Evolutionary conservation across 2,113 vertebrate species (phyloP).

Genomic region (Dermatemys mawii): DNA sequence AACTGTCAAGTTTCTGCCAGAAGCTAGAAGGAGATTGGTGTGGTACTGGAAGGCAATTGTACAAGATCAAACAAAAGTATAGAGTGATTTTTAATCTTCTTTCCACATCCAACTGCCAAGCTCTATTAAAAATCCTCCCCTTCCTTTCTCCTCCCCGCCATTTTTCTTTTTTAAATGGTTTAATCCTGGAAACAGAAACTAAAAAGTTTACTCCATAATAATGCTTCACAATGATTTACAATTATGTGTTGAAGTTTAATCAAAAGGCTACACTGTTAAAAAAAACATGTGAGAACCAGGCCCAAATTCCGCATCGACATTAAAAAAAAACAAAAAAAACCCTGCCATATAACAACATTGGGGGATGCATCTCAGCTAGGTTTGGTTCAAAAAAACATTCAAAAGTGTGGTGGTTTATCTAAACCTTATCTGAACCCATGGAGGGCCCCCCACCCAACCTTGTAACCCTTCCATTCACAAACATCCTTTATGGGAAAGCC

Average conservation of each 20-base stretch:
- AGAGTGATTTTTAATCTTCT: conserved; percentile 29
- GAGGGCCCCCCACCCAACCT: not conserved
- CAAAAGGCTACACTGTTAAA: not conserved
- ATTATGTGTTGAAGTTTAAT: not conserved
- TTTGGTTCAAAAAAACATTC: not conserved
- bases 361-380: not conserved
- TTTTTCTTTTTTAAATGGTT: not conserved
- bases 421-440: not conserved
- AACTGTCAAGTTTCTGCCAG: conserved; percentile 4
- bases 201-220: not conserved
- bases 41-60: not conserved
- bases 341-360: not conserved
- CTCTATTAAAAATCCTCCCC: not conserved
- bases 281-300: not conserved
- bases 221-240: not conserved
- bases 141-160: accelerated
- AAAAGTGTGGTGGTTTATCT: not conserved
- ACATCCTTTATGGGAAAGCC: not conserved
- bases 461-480: not conserved
- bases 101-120: not conserved
- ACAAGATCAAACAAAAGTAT: conserved; percentile 7
- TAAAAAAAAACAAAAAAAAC: not conserved
- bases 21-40: not conserved
- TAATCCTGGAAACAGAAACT: not conserved
- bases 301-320: not conserved